Evolutionary conservation across 2,888 invertebrate species (phyloP).

Genomic region (Ernsta delagoae): DNA sequence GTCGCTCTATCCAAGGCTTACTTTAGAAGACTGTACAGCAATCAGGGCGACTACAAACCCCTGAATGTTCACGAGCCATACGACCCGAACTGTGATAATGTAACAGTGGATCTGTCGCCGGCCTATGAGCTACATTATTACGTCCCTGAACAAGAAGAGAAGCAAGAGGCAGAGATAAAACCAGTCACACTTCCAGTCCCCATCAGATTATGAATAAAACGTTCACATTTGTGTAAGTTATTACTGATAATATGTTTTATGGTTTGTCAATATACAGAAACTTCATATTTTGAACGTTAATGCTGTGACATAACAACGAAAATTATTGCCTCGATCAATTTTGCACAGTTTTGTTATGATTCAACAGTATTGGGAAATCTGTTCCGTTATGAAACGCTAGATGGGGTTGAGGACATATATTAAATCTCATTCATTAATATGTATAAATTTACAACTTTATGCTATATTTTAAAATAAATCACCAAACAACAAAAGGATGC

Average conservation of each 20-base stretch:
- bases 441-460: conserved; percentile 6
- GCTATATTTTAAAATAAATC: background rate
- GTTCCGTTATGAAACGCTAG: conserved; percentile 16
- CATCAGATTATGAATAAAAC: conserved; percentile 52
- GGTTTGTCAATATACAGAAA: too few relatives aligned
- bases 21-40: conserved; percentile 49
- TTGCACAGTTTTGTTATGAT: background rate
- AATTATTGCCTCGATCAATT: background rate
- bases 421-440: conserved; percentile 9
- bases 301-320: conserved; percentile 18
- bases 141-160: conserved; percentile 74
- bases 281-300: background rate
- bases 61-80: conserved; percentile 45
- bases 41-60: conserved; percentile 30
- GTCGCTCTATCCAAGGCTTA: conserved; percentile 61
- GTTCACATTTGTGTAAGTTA: background rate
- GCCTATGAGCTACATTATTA: conserved; percentile 78
- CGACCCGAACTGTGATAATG: conserved; percentile 61
- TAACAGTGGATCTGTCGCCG: conserved; percentile 68
- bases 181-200: conserved; percentile 46
- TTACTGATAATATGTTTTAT: background rate
- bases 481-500: background rate
- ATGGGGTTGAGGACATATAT: conserved; percentile 10
- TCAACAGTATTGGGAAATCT: background rate
- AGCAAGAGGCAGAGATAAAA: conserved; percentile 53